phyloP scores from a whole-genome alignment of 2,113 vertebrate genomes.

The Oxyruncus cristatus region DNA sequence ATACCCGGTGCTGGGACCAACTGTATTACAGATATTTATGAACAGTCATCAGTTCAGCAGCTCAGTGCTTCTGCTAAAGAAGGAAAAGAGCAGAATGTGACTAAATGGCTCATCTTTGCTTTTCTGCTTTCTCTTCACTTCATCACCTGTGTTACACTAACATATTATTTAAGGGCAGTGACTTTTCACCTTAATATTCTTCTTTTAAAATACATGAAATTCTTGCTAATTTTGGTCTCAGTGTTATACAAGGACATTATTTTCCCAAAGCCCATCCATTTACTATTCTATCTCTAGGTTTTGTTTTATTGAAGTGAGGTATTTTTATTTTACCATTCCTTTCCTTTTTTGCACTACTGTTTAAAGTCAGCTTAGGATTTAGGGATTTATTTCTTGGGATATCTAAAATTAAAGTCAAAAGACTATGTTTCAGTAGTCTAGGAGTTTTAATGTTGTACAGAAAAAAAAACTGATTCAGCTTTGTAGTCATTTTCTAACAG shows the following conservation, averaged over 20 bases:
- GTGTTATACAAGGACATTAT: neutral
- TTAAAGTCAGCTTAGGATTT: neutral
- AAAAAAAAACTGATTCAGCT: neutral
- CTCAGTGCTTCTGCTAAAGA: neutral
- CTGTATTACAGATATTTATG: constrained; percentile 67
- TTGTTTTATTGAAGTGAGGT: neutral
- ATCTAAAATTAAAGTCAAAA: neutral
- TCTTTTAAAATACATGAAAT: neutral
- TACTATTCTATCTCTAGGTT: neutral
- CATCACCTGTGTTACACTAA: neutral
- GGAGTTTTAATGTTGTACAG: neutral
- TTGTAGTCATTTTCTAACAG: neutral
- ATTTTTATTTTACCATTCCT: neutral
- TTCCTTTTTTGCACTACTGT: neutral
- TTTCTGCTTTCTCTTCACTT: neutral
- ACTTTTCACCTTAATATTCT: neutral
- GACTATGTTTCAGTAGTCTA: neutral
- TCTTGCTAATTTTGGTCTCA: neutral
- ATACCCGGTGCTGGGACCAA: constrained; percentile 20
- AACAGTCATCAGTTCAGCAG: constrained; percentile 20
- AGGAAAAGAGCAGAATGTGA: neutral
- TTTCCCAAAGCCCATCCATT: neutral
- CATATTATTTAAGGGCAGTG: neutral
- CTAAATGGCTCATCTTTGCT: neutral
- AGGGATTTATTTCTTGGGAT: neutral